Evolutionary conservation across 2,113 vertebrate genomes (phyloP).

Genomic region (Gila orcuttii): DNA sequence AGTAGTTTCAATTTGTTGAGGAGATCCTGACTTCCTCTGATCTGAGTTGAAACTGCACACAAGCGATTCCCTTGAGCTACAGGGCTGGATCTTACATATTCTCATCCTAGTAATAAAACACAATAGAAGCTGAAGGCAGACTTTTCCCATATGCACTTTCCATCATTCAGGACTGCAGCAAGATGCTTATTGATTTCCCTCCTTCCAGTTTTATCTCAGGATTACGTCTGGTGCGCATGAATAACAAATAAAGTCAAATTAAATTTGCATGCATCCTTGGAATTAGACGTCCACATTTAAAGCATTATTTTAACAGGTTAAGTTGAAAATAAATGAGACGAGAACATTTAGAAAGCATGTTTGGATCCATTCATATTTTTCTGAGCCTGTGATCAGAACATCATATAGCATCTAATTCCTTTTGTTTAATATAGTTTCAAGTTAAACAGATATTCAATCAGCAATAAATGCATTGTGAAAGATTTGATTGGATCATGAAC

Average conservation of each 20-base stretch:
- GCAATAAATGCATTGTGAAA: not conserved
- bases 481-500: not conserved
- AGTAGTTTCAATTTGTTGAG: slow-evolving; percentile 59
- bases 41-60: slow-evolving; percentile 61
- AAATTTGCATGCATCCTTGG: not conserved
- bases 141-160: slow-evolving; percentile 45
- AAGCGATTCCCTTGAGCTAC: slow-evolving; percentile 63
- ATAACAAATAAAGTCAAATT: slow-evolving; percentile 55
- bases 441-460: not conserved
- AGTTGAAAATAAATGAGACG: not conserved
- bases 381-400: not conserved
- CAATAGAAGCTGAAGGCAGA: slow-evolving; percentile 47
- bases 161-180: slow-evolving; percentile 55
- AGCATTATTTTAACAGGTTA: not conserved
- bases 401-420: not conserved
- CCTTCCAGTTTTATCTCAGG: slow-evolving; percentile 42
- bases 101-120: slow-evolving; percentile 61
- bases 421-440: not conserved
- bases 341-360: not conserved
- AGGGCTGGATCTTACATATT: slow-evolving; percentile 57
- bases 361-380: not conserved
- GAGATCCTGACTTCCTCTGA: slow-evolving; percentile 56
- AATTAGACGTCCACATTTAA: not conserved
- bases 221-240: slow-evolving; percentile 43
- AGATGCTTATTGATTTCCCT: slow-evolving; percentile 64